These are phyloP conservation scores for Natator depressus DNA, from an alignment of 2,113 vertebrate genomes.

Conservation along the genomic window DNA sequence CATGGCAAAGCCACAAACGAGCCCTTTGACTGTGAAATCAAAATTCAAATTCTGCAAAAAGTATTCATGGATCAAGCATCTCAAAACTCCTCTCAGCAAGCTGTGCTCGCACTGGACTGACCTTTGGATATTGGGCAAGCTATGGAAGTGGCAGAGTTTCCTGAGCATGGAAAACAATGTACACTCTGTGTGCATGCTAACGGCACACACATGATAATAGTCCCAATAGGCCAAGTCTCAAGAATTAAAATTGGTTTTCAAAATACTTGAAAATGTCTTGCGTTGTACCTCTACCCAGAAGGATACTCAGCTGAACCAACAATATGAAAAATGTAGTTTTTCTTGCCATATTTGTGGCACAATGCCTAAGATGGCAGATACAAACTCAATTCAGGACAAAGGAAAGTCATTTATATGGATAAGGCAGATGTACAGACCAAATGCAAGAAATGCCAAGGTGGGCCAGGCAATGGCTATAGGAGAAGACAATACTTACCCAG, in stretches of 20 bases:
- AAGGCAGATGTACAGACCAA: neutral
- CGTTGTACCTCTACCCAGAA: neutral
- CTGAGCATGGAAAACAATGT: neutral
- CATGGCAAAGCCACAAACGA: conserved; percentile 18
- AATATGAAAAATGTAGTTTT: neutral
- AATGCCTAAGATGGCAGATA: neutral
- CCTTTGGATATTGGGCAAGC: neutral
- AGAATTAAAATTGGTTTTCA: neutral
- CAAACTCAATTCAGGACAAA: neutral
- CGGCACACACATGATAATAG: neutral
- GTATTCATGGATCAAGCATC: neutral
- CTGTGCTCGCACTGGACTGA: neutral
- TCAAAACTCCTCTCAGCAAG: neutral
- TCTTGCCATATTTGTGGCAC: neutral
- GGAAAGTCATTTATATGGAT: neutral
- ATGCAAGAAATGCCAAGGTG: neutral
- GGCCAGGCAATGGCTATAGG: neutral
- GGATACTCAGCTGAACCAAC: neutral
- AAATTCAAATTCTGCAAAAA: conserved; percentile 20
- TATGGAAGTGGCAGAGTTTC: neutral
- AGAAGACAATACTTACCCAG: neutral
- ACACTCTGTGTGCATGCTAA: neutral
- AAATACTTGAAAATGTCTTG: neutral
- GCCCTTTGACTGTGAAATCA: neutral
- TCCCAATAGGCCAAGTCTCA: neutral